These are phyloP conservation scores for Heterodera carotae DNA, from an alignment of 1,140 invertebrate species.

Conservation along the genomic window DNA sequence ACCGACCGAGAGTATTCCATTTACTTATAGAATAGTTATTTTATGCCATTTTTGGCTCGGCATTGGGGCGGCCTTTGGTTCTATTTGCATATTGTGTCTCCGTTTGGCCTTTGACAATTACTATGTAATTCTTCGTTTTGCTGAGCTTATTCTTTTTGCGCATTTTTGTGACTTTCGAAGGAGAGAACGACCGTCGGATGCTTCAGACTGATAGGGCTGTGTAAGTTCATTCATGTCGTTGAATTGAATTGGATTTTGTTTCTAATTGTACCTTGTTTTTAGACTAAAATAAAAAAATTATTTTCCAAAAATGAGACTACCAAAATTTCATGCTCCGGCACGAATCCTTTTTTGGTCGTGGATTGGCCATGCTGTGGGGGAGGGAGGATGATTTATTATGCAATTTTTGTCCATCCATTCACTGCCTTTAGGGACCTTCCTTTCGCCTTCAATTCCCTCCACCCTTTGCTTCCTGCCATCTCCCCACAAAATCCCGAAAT, in stretches of 20 bases:
- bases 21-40: background rate
- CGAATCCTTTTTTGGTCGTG: background rate
- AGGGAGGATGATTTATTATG: slow-evolving; percentile 9
- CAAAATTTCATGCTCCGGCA: background rate
- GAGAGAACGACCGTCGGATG: background rate
- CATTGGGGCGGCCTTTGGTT: background rate
- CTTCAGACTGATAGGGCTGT: slow-evolving; percentile 9
- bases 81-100: background rate
- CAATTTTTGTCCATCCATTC: background rate
- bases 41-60: background rate
- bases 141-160: background rate
- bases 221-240: slow-evolving; percentile 1
- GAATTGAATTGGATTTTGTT: no score
- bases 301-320: no score
- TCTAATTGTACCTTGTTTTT: no score
- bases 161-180: background rate
- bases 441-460: no score
- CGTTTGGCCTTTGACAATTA: background rate
- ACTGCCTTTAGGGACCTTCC: background rate
- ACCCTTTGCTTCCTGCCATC: background rate
- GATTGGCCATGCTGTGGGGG: background rate
- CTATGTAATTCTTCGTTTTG: background rate
- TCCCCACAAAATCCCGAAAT: background rate
- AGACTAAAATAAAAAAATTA: background rate
- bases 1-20: no score